Conservation (phyloP, 2,113 vertebrate genomes). For the Candoia aspera region DNA sequence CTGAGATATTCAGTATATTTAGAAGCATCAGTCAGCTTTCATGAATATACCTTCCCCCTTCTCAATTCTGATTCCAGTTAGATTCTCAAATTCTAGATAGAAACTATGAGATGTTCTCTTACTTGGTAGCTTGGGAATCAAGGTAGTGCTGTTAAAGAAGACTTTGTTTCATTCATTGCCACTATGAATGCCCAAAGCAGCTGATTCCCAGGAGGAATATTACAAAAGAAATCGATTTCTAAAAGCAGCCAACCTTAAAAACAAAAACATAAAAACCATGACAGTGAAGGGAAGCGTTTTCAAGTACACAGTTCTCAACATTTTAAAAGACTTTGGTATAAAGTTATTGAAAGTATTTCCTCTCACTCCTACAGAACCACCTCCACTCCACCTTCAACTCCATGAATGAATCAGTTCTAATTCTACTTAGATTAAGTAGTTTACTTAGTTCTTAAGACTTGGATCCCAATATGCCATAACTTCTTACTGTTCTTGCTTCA, state of each 20-base stretch:
- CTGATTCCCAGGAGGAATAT: slow-evolving; percentile 23
- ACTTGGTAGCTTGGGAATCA: neutral
- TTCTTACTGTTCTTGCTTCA: too few relatives aligned
- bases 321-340: neutral
- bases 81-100: neutral
- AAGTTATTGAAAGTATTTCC: neutral
- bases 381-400: rapidly evolving
- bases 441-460: neutral
- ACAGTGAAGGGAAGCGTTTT: neutral
- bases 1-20: neutral
- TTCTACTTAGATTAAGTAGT: too few relatives aligned
- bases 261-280: rapidly evolving
- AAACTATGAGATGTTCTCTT: neutral
- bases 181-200: slow-evolving; percentile 38
- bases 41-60: neutral
- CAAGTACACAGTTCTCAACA: rapidly evolving
- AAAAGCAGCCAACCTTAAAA: neutral
- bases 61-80: slow-evolving; percentile 32
- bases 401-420: rapidly evolving
- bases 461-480: neutral
- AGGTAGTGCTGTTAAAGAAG: neutral
- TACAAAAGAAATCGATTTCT: neutral
- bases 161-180: neutral
- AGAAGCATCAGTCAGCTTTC: neutral
- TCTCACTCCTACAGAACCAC: rapidly evolving